A percentile compares a stretch with the other conserved stretches of the same genome.
Conservation (phyloP, 2,113 vertebrate species). For the Poicephalus meyeri region DNA sequence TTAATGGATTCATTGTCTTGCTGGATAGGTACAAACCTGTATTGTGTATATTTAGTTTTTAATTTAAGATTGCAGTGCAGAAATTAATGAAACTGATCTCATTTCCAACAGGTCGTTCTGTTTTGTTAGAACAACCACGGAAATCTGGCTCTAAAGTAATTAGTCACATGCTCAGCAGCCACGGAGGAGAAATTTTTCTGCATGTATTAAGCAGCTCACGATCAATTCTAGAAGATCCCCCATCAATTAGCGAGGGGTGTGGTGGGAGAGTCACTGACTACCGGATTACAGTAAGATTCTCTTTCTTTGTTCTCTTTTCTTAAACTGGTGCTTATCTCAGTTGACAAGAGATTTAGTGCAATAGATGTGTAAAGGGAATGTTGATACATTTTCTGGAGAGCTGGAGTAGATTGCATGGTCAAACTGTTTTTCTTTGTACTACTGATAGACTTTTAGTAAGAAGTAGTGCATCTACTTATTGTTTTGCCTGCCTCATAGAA, state of each 20-base stretch:
- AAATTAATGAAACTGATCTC: neutral
- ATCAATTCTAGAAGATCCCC: conserved; percentile 95
- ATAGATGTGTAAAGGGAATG: neutral
- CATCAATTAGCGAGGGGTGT: conserved; percentile 97
- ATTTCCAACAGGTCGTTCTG: conserved; percentile 88
- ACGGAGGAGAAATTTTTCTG: conserved; percentile 96
- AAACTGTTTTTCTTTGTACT: neutral
- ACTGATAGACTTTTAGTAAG: neutral
- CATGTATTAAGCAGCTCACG: conserved; percentile 95
- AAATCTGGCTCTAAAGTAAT: conserved; percentile 99
- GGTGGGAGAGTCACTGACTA: conserved; percentile 98
- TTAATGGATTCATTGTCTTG: neutral
- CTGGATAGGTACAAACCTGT: neutral
- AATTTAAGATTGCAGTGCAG: neutral
- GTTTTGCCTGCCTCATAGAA: neutral
- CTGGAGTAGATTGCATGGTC: neutral
- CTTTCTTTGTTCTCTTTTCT: neutral
- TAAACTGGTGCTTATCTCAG: neutral
- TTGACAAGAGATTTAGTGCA: neutral
- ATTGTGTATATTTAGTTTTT: neutral
- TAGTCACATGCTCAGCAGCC: conserved; percentile 98
- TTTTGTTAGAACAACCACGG: conserved; percentile 93
- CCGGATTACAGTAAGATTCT: conserved; percentile 89
- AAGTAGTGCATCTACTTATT: neutral
- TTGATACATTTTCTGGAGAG: neutral